phyloP scores from a whole-genome alignment of 2,113 vertebrate genomes.

The Chlorodrepanis virens region DNA sequence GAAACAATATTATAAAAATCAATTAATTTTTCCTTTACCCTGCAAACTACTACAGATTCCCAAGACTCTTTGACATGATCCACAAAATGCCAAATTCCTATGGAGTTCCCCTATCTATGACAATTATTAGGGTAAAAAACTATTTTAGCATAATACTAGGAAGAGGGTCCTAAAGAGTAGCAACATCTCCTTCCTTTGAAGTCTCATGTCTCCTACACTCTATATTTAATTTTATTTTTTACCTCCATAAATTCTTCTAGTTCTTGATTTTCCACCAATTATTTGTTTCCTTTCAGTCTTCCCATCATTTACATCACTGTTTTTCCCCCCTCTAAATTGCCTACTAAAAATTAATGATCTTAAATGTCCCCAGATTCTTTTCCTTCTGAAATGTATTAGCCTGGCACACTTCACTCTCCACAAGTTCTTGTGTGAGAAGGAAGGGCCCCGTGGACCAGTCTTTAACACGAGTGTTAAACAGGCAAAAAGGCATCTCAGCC shows the following conservation, averaged over 20 bases:
- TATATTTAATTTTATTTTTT: not conserved
- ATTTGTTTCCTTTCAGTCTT: not conserved
- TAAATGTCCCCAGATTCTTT: not conserved
- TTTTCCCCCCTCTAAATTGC: not conserved
- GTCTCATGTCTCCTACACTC: not conserved
- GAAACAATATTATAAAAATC: not conserved
- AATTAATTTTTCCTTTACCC: not conserved
- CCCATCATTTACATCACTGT: not conserved
- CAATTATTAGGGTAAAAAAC: not conserved
- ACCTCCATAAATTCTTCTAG: not conserved
- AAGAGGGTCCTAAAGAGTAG: not conserved
- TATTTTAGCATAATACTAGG: not conserved
- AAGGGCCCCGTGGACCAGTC: rapidly evolving
- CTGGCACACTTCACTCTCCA: not conserved
- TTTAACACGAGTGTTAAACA: not conserved
- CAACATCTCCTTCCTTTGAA: not conserved
- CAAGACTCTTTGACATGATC: not conserved
- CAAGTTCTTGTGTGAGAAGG: not conserved
- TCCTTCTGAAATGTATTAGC: not conserved
- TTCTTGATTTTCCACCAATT: not conserved
- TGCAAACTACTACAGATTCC: not conserved
- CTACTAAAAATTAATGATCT: not conserved
- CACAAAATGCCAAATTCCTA: not conserved
- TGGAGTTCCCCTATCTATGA: not conserved
- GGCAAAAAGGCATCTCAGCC: not conserved